phyloP scores from a whole-genome alignment of 2,797 vertebrate genomes.

The Columba guinea region DNA sequence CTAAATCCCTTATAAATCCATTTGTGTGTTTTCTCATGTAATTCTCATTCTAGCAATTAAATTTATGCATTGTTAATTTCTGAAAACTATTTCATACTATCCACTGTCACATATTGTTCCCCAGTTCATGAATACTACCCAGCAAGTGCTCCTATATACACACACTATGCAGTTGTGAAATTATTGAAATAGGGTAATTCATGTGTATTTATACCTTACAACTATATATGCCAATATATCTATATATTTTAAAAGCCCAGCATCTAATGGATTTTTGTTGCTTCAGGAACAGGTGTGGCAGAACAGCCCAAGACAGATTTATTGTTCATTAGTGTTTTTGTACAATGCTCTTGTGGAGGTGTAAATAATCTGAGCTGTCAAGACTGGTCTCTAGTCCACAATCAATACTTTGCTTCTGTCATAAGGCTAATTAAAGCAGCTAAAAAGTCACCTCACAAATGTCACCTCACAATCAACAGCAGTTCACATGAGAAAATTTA shows the following conservation, averaged over 20 bases:
- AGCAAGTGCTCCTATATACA: not conserved
- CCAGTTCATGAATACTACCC: not conserved
- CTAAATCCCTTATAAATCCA: not conserved
- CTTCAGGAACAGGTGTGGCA: conserved; percentile 83
- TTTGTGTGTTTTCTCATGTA: conserved; percentile 22
- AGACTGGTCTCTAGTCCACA: conserved; percentile 80
- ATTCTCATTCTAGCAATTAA: conserved; percentile 22
- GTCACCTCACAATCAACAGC: conserved; percentile 76
- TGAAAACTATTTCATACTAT: conserved; percentile 25
- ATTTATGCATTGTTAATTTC: conserved; percentile 10
- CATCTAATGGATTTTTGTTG: conserved; percentile 80
- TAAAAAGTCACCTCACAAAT: conserved; percentile 82
- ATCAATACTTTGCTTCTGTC: conserved; percentile 85
- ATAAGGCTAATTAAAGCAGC: conserved; percentile 83
- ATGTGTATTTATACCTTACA: conserved; percentile 45
- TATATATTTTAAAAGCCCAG: conserved; percentile 66
- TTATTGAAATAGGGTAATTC: conserved; percentile 15
- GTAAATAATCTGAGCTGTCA: conserved; percentile 83
- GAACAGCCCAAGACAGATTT: conserved; percentile 80
- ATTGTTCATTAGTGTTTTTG: conserved; percentile 86
- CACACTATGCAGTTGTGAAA: not conserved
- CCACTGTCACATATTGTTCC: not conserved
- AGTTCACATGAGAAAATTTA: conserved; percentile 78
- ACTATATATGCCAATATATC: conserved; percentile 59
- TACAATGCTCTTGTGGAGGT: conserved; percentile 79